Conservation (phyloP, 2,888 invertebrate genomes). For the Agrochola lota region DNA sequence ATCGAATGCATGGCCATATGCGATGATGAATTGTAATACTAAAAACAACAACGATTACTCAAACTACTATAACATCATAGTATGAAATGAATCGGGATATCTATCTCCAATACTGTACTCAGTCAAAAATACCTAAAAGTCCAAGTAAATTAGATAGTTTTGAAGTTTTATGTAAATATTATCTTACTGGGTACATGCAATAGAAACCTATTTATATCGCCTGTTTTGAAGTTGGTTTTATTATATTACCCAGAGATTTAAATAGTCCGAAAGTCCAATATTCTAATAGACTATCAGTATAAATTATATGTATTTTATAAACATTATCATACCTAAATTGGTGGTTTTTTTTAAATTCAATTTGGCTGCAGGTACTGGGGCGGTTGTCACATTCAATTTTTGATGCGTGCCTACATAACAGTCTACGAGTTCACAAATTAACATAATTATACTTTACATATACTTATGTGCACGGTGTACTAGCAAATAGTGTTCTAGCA, state of each 20-base stretch:
- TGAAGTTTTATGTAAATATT: not conserved
- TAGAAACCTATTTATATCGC: no score
- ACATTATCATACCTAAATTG: not conserved
- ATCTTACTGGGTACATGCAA: no score
- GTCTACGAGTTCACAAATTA: slow-evolving; percentile 70
- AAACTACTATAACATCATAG: not conserved
- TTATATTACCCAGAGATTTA: slow-evolving; percentile 1
- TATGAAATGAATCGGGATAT: not conserved
- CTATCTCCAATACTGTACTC: not conserved
- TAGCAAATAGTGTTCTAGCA: slow-evolving; percentile 48
- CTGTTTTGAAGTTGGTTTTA: no score
- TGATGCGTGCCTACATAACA: slow-evolving; percentile 68
- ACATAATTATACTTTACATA: slow-evolving; percentile 76
- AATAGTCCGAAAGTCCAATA: not conserved
- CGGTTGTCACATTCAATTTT: slow-evolving; percentile 72
- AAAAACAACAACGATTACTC: not conserved
- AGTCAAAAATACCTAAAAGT: not conserved
- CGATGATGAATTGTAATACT: not conserved
- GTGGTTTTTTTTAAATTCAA: slow-evolving; percentile 69
- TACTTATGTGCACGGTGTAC: slow-evolving; percentile 70
- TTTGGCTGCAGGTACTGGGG: slow-evolving; percentile 64
- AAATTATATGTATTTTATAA: not conserved
- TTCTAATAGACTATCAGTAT: not conserved
- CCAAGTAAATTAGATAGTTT: not conserved
- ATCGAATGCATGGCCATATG: no score